Evolutionary conservation across 1,140 invertebrate genomes (phyloP).

Genomic region (Hyles vespertilio): DNA sequence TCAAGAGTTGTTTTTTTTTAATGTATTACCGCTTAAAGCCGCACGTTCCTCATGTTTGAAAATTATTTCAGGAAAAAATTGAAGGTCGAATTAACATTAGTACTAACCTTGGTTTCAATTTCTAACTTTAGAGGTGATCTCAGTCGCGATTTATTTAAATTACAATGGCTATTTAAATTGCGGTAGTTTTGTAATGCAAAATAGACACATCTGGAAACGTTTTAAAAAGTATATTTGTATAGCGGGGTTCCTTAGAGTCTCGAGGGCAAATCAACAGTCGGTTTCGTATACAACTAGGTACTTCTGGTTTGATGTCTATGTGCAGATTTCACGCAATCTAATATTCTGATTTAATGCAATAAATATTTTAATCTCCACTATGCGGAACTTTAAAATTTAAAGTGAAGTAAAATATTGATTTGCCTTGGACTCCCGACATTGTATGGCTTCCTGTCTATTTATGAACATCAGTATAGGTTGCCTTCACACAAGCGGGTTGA

Average conservation of each 20-base stretch:
- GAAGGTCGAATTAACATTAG: constrained; percentile 46
- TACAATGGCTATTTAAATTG: constrained; percentile 40
- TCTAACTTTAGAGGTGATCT: constrained; percentile 45
- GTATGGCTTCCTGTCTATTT: constrained; percentile 66
- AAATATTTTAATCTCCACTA: not conserved
- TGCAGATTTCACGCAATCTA: too few relatives aligned
- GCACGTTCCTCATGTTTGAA: constrained; percentile 18
- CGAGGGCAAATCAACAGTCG: too few relatives aligned
- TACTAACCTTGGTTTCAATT: constrained; percentile 48
- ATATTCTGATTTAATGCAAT: too few relatives aligned
- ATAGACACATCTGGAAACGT: constrained; percentile 19
- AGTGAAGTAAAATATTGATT: constrained; percentile 7
- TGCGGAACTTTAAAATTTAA: constrained; percentile 4
- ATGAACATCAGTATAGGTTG: constrained; percentile 52
- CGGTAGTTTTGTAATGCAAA: constrained; percentile 47
- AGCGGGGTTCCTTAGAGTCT: too few relatives aligned
- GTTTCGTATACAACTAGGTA: too few relatives aligned
- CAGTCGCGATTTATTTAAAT: constrained; percentile 45
- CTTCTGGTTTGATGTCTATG: too few relatives aligned
- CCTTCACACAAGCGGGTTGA: constrained; percentile 69
- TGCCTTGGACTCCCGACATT: constrained; percentile 52
- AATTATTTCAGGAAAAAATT: constrained; percentile 42
- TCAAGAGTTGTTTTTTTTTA: too few relatives aligned
- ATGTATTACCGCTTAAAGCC: not conserved
- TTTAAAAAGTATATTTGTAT: too few relatives aligned